A percentile compares a stretch with the other conserved stretches of the same genome.
These are phyloP conservation scores for Nemotelus nigrinus DNA, from an alignment of 2,888 invertebrate species.

Conservation along the genomic window DNA sequence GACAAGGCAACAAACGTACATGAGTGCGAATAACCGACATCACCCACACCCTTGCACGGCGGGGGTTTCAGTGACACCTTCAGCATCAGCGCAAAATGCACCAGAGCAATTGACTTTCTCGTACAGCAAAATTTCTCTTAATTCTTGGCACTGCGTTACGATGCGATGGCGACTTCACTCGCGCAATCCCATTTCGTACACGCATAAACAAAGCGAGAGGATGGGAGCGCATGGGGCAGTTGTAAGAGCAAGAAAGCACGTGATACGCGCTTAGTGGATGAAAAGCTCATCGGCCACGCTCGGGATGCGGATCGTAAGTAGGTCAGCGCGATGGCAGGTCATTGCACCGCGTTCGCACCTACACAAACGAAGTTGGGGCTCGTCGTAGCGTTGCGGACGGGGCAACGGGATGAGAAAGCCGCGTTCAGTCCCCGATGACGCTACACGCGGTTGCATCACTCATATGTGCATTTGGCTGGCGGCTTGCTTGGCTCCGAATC, in stretches of 20 bases:
- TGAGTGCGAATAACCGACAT: slow-evolving; percentile 25
- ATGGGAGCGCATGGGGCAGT: not conserved
- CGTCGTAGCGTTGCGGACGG: not conserved
- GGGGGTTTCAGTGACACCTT: not conserved
- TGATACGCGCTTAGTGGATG: slow-evolving; percentile 42
- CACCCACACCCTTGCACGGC: slow-evolving; percentile 28
- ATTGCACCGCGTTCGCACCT: slow-evolving; percentile 60
- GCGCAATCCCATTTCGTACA: slow-evolving; percentile 20
- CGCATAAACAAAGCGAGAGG: slow-evolving; percentile 40
- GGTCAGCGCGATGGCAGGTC: slow-evolving; percentile 66
- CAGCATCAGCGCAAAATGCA: not conserved
- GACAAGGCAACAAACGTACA: slow-evolving; percentile 17
- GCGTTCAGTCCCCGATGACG: slow-evolving; percentile 5
- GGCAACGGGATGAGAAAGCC: not conserved
- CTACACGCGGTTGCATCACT: slow-evolving; percentile 35
- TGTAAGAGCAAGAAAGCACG: slow-evolving; percentile 41
- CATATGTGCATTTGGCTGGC: slow-evolving; percentile 27
- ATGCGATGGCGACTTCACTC: not conserved
- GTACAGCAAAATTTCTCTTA: not conserved
- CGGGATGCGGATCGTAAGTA: slow-evolving; percentile 64
- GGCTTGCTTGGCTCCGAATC: slow-evolving; percentile 17
- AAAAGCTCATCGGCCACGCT: slow-evolving; percentile 58
- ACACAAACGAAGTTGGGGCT: slow-evolving; percentile 17
- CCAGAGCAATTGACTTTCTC: slow-evolving; percentile 14
- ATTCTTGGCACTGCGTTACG: not conserved